Evolutionary conservation across 1,140 invertebrate species (phyloP), one percentile per base, ranked within the genome.

Genomic region (Patella vulgata): DNA sequence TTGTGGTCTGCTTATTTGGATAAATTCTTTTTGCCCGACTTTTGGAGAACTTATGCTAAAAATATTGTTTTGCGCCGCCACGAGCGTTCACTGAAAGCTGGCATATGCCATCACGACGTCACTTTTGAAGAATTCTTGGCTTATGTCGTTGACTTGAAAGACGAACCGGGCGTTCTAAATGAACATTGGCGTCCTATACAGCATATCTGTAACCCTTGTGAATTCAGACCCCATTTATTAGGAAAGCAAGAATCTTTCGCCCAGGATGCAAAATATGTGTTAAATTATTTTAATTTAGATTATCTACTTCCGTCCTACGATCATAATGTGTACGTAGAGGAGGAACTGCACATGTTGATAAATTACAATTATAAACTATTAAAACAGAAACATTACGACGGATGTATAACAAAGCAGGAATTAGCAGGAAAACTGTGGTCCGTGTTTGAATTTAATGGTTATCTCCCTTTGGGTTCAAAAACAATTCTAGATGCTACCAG

Each of bases 221-320:
- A 27, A n/a, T 64, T 66, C 19, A 54, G 61, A 9, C 64, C 63
- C 3, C 28, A 71, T 47, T n/a, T 69, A 19, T 62, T 74, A 17
- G 69, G 63, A 3, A 74, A 74, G 33, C 61, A 66, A 11, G 72
- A 74, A 50, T 68, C 72, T 1, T 74, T 71, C 31, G 25, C 44
- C 1, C 12, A 44, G 1, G 72, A 74, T 40, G 30, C 54, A 8
- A 46, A 40, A 23, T 63, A 56, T 36, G 36, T 59, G 8, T 30
- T 72, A 8, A 39, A 52, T 25, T 36, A 39, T 4, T 17, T 69
- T 3, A 58, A 56, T 21, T 25, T 55, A 27, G 59, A 52, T 12
- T 61, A 47, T 40, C n/a, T 68, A 11, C 25, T 65, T 5, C 48
- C 30, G 17, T 31, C 25, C 4, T 44, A 59, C 31, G 43, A 58